Base-by-base conservation (phyloP, 92 coral and sea anemone species). In the Parazoanthus atlanticus region DNA sequence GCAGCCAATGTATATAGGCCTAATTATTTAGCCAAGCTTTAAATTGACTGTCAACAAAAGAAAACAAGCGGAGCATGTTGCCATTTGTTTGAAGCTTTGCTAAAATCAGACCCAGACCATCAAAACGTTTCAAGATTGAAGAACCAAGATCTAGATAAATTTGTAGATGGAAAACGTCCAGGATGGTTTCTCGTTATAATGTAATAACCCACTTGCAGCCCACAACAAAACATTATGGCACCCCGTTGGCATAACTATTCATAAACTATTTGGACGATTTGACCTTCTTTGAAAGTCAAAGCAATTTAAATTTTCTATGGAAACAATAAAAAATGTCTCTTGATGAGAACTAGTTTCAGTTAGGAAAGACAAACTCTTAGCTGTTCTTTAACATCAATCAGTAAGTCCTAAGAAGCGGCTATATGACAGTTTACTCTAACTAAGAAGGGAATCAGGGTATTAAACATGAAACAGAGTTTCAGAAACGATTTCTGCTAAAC, bases 241-340 rank as follows among this genome's bases (percentile, higher is more conserved):
- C 69, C 69, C 69, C 26, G 69, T 21, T 23, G 28, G n/a, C 69
- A 61, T 23, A 61, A 23, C 69, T 61, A 21, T 61, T 21, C 69
- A 61, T 61, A 61, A 61, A 61, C 28, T 61, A 19, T 19, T 61
- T 61, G 76, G 38, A 31, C 76, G 21, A 30, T 30, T 47, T 75
- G 56, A 28, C 28, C 38, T 47, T 15, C 28, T 43, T 28, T 40
- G 67, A 33, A 17, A 29, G 26, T 71, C 54, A 52, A 49, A 49
- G 34, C 54, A 40, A 30, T 69, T 32, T 54, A 74, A 70, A 81
- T 81, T 64, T 66, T 56, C 86, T 19, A 36, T 73, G 75, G 79
- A 88, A 84, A 79, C 78, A 71, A 61, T 79, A 1, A 31, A 31
- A 66, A 15, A 28, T 17, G 86, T 79, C 58, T 52, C 1, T 80